Evolutionary conservation across 2,888 invertebrate species (phyloP).

Genomic region (Gisinianus flammeolus): DNA sequence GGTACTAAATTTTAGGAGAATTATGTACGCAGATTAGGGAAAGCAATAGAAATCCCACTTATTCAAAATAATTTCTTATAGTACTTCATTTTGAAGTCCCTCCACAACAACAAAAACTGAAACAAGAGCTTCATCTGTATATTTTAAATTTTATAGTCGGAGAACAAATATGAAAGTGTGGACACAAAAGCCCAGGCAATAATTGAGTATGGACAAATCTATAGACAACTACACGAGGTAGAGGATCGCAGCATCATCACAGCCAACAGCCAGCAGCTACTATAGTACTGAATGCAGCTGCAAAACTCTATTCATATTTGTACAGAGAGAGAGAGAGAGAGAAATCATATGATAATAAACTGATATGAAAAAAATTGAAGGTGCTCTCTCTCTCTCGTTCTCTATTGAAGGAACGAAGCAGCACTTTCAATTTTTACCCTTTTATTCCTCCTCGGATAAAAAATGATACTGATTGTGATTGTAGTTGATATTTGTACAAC

Average conservation of each 20-base stretch:
- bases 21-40: too few species aligned
- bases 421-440: conserved; percentile 8
- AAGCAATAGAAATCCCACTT: too few species aligned
- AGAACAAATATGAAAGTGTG: neutral
- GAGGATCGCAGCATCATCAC: neutral
- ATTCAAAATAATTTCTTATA: too few species aligned
- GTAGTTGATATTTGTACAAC: neutral
- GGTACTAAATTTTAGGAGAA: too few species aligned
- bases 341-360: neutral
- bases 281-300: neutral
- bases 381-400: neutral
- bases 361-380: conserved; percentile 11
- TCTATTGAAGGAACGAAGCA: neutral
- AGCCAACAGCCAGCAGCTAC: neutral
- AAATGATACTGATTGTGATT: conserved; percentile 6
- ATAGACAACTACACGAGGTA: too few species aligned
- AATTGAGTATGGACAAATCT: too few species aligned
- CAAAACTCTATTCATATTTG: neutral
- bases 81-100: too few species aligned
- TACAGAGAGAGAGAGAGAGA: neutral
- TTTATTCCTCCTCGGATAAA: conserved; percentile 17
- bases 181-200: too few species aligned
- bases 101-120: too few species aligned
- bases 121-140: too few species aligned
- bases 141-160: neutral